Evolutionary conservation across 2,888 invertebrate genomes (phyloP), one percentile per base, ranked within the genome.

Genomic region (Drosophila kanekoi): DNA sequence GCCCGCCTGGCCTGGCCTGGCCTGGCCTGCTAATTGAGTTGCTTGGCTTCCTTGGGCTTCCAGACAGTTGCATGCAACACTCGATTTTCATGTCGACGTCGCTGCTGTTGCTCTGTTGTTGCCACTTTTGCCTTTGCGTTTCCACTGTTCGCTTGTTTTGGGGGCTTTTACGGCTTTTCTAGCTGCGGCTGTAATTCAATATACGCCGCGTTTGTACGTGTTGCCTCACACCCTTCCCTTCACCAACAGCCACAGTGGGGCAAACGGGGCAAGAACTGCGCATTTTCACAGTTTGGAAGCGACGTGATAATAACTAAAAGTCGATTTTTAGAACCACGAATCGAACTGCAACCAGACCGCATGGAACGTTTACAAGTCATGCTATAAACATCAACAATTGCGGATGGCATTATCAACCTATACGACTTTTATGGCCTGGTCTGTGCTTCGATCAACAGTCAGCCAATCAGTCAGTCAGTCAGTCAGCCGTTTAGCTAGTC

Each of bases 31-130:
- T 89, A 87, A 83, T 89, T 83, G 81, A 83, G 89, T 83, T 83
- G 89, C 89, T 83, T 89, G 83, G 83, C 83, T 83, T 89, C 89
- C 72, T 73, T 10, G 28, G 64, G 65, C 79, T 74, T 81, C 81
- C 78, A 84, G 62, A 84, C 84, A 52, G 73, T 79, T 68, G 73
- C 79, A 79, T 74, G 75, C 67, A 62, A 68, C 75, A 68, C 79
- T 72, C 67, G 77, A 49, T 56, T 61, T 62, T 69, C 49, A 45
- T 72, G 71, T 64, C 33, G 56, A 33, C 40, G 52, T 14, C 44
- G 44, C n/a, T 51, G 56, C 33, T 16, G 40, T 56, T 56, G 57
- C 28, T 49, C n/a, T 43, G n/a, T n/a, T 69, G 35, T 53, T 66
- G 49, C 61, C 58, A 43, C 44, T 40, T 59, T 60, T 51, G 16